Conservation (phyloP, 2,113 vertebrate species). For the Leptocoma aspasia region DNA sequence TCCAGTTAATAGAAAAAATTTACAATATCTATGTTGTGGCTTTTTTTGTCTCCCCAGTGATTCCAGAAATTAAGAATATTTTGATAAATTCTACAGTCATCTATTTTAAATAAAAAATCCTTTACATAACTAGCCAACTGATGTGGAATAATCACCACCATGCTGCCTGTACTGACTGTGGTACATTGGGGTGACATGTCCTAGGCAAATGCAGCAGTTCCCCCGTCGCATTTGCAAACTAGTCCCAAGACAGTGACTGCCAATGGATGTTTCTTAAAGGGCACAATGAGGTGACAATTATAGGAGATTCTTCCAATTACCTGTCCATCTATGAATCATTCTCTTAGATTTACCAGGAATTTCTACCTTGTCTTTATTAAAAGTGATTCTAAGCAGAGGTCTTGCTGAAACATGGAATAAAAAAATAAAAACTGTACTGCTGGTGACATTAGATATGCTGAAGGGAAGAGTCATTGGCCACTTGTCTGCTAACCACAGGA, state of each 20-base stretch:
- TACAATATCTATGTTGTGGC: not conserved
- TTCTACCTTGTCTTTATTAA: not conserved
- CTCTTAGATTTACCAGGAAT: not conserved
- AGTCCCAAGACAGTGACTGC: not conserved
- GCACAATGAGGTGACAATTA: not conserved
- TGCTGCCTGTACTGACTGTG: not conserved
- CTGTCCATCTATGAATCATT: not conserved
- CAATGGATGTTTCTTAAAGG: not conserved
- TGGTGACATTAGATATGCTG: not conserved
- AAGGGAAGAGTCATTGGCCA: not conserved
- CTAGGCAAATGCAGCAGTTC: not conserved
- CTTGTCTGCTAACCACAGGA: not conserved
- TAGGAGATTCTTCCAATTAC: not conserved
- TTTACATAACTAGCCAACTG: not conserved
- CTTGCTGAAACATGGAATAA: not conserved
- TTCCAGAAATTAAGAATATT: not conserved
- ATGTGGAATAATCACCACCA: not conserved
- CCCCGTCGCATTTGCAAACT: not conserved
- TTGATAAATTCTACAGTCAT: not conserved
- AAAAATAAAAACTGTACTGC: not conserved
- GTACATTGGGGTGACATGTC: not conserved
- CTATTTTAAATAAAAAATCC: not conserved
- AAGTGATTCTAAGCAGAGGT: not conserved
- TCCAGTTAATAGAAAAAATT: not conserved
- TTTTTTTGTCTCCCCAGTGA: not conserved